Evolutionary conservation across 1,140 invertebrate genomes (phyloP), one percentile per base, ranked within the genome.

Genomic region (Homarus americanus): DNA sequence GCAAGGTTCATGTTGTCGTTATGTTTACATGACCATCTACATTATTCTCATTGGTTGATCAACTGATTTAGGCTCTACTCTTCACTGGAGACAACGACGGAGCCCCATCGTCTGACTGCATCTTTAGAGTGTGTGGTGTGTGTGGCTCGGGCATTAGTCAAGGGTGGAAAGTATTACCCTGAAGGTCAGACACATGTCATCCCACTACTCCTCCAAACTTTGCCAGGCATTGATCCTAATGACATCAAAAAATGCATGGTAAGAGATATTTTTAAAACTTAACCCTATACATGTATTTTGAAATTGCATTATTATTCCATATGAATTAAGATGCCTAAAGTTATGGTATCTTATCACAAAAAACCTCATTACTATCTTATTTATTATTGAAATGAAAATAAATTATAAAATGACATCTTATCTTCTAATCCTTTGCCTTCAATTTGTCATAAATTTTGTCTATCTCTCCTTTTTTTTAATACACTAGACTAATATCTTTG

Each of bases 161-260:
- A 95, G 92, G 96, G 97, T 5, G 95, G 96, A 7, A 94, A 96
- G 69, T 95, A 94, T 85, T 97, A 96, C 94, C 95, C 96, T 10
- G 97, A 97, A 93, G 97, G 97, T 20, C 96, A 96, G 40, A 96
- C 95, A 0, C 97, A 98, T 93, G 96, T 98, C 0, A 95, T 99
- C 4, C 97, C 97, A 1, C 94, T 99, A 5, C 94, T 99, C 3
- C 96, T 97, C 93, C 95, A 96, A 1, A 95, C 97, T 0, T 94
- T 99, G 20, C 98, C 98, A 0, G 98, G 97, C 9, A 97, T 99
- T 69, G 98, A 99, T 94, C 96, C 97, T 0, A 99, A 99, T 93
- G 98, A 99, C 94, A 95, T 97, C 49, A 96, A 96, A 87, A 99
- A 99, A 93, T 97, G 96, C 90, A 95, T 97, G 93, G 96, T 97